Evolutionary conservation across 2,888 invertebrate genomes (phyloP).

Genomic region (Barypeithes pellucidus): DNA sequence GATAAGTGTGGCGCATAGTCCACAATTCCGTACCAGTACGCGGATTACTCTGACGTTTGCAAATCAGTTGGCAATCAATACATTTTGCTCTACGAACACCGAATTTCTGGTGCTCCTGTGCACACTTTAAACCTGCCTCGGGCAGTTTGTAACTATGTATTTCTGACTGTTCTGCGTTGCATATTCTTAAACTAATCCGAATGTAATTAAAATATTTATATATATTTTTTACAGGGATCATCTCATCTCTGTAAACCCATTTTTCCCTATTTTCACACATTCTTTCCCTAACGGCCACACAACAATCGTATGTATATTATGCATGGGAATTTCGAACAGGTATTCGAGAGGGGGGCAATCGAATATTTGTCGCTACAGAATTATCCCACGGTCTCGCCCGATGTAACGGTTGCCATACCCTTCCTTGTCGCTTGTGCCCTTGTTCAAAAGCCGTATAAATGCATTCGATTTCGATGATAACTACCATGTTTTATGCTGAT

Average conservation of each 20-base stretch:
- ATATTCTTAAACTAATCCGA: too few relatives aligned
- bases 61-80: too few relatives aligned
- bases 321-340: constrained; percentile 56
- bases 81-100: too few relatives aligned
- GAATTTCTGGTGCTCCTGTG: too few relatives aligned
- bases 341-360: constrained; percentile 42
- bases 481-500: not conserved
- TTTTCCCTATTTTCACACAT: constrained; percentile 48
- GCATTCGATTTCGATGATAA: constrained; percentile 11
- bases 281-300: constrained; percentile 36
- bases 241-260: constrained; percentile 14
- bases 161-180: too few relatives aligned
- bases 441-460: constrained; percentile 38
- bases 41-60: too few relatives aligned
- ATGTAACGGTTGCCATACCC: constrained; percentile 47
- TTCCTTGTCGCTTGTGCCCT: constrained; percentile 27
- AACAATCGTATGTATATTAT: constrained; percentile 41
- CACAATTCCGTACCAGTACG: too few relatives aligned
- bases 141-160: too few relatives aligned
- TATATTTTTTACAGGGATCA: too few relatives aligned
- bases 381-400: constrained; percentile 55
- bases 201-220: too few relatives aligned
- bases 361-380: constrained; percentile 48
- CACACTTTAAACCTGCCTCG: too few relatives aligned
- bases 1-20: too few relatives aligned